Base-by-base conservation (phyloP, 53 echinoderm and acorn worm genomes). In the Crossaster papposus region DNA sequence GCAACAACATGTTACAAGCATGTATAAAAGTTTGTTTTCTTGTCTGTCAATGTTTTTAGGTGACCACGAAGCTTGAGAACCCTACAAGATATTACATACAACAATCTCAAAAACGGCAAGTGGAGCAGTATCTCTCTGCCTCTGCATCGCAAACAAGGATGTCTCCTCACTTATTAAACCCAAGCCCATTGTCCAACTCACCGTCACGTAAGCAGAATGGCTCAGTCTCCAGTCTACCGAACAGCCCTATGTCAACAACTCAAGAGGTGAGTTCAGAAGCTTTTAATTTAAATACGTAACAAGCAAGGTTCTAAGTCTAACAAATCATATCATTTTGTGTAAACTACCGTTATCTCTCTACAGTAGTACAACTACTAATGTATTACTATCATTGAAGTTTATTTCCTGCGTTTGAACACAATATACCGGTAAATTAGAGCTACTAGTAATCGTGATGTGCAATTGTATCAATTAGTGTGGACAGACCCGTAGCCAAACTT, bases 181-280 rank as follows among this genome's bases (percentile, higher is more conserved):
- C 55, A 30, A 71, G 79, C 32, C 87, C 89, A 4, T 63, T 88
- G 17, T 86, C 95, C 9, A 84, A 92, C 29, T 94, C 94, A 36
- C 94, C 95, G 14, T 92, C 90, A 58, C 92, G 88, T 54, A 64
- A 91, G 54, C 79, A 88, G 52, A 94, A 88, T 85, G 93, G 95
- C 10, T 95, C 95, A 36, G 88, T 94, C 68, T 94, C 97, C 52
- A 96, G 96, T 74, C 90, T 95, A 37, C 97, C 97, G 18, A 95
- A 93, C 85, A 97, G 98, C 90, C 98, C 98, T 54, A 97, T 97
- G 98, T 97, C 98, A 73, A 94, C 93, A 68, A 93, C 93, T 4
- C 95, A 93, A 89, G 96, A 96, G 96, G 96, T 96, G 77, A 28
- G 14, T 68, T 83, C 12, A 65, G 28, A 4, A 65, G 30, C 82